Evolutionary conservation across 2,113 vertebrate species (phyloP).

Genomic region (Phoxinus phoxinus): DNA sequence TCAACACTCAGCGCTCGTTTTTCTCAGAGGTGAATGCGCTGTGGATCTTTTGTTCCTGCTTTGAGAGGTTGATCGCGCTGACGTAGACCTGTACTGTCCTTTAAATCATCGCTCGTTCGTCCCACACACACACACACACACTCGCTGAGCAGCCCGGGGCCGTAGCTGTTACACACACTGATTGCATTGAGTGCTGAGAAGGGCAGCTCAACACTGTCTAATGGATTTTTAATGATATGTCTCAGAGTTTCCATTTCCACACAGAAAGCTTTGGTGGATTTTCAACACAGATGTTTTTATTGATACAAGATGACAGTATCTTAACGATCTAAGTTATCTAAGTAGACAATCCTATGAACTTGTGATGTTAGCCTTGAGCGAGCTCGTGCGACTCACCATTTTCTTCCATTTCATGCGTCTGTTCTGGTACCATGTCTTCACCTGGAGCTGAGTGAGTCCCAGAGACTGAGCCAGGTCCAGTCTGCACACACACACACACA

Average conservation of each 20-base stretch:
- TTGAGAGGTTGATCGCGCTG: slow-evolving; percentile 68
- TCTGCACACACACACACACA: slow-evolving; percentile 70
- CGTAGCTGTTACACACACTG: slow-evolving; percentile 8
- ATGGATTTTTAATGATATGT: slow-evolving; percentile 60
- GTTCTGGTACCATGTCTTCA: slow-evolving; percentile 99
- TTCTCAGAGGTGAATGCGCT: slow-evolving; percentile 63
- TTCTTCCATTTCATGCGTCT: slow-evolving; percentile 99
- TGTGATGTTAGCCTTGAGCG: not conserved
- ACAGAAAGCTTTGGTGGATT: slow-evolving; percentile 30
- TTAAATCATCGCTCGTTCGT: slow-evolving; percentile 59
- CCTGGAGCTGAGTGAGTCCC: slow-evolving; percentile 96
- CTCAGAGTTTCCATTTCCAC: slow-evolving; percentile 39
- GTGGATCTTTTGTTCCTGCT: slow-evolving; percentile 61
- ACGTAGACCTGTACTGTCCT: slow-evolving; percentile 65
- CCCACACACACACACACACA: not conserved
- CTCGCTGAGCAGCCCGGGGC: slow-evolving; percentile 4
- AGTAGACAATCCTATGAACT: not conserved
- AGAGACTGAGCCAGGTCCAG: slow-evolving; percentile 94
- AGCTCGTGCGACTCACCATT: slow-evolving; percentile 82
- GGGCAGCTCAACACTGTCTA: slow-evolving; percentile 49
- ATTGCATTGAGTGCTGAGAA: slow-evolving; percentile 15
- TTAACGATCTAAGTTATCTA: not conserved
- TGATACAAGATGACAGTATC: slow-evolving; percentile 13
- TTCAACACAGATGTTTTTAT: slow-evolving; percentile 20
- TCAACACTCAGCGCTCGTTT: slow-evolving; percentile 62